These are phyloP conservation scores for Hydropotes inermis DNA, from an alignment of 2,113 vertebrate species.

Conservation along the genomic window DNA sequence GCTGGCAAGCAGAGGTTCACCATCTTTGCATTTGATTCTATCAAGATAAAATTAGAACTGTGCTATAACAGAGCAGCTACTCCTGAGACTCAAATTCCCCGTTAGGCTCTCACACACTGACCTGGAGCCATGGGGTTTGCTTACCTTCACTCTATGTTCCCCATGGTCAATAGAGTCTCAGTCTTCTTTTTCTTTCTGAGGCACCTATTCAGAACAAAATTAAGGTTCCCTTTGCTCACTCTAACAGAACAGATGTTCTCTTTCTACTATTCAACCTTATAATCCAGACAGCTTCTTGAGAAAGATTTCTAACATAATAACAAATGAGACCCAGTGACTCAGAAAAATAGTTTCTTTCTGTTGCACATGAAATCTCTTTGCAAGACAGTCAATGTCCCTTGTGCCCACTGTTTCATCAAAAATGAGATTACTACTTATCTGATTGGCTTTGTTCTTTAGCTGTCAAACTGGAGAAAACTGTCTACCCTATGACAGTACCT, in stretches of 20 bases:
- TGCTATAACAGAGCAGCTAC: background rate
- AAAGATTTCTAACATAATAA: background rate
- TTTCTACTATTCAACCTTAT: background rate
- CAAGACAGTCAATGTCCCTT: background rate
- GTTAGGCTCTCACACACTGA: background rate
- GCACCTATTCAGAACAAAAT: background rate
- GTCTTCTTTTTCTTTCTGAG: background rate
- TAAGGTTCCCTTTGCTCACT: background rate
- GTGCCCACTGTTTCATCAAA: background rate
- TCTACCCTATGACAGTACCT: background rate
- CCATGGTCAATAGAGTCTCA: background rate
- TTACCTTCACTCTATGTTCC: background rate
- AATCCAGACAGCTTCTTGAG: background rate
- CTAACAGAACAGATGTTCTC: background rate
- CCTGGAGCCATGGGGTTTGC: background rate
- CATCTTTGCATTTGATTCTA: background rate
- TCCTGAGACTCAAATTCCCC: background rate
- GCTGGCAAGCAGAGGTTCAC: background rate
- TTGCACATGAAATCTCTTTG: background rate
- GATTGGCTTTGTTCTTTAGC: background rate
- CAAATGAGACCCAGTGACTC: background rate
- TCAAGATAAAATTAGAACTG: background rate
- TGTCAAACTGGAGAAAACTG: background rate
- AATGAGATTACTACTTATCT: background rate
- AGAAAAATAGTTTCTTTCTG: background rate